phyloP scores from a whole-genome alignment of 1,140 invertebrate genomes.

The Ceratina australensis region DNA sequence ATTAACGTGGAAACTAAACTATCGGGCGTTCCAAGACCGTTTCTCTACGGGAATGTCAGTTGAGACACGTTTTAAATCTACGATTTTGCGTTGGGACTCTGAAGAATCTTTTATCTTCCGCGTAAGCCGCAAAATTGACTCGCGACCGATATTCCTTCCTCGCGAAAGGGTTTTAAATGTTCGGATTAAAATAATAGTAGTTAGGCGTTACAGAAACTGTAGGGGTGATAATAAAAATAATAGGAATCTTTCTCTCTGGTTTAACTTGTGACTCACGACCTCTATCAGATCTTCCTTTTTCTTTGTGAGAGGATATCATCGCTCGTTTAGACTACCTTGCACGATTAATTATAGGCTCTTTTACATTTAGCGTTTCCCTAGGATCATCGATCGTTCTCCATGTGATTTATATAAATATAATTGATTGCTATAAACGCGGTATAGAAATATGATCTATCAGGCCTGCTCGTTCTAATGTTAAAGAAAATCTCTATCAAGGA shows the following conservation, averaged over 20 bases:
- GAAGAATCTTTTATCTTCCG: background rate
- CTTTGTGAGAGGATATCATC: background rate
- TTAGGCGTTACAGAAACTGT: conserved; percentile 36
- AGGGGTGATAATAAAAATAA: conserved; percentile 50
- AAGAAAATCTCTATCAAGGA: conserved; percentile 39
- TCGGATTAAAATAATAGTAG: conserved; percentile 20
- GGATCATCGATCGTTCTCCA: background rate
- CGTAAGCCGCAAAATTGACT: background rate
- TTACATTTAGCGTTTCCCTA: background rate
- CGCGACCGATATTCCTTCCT: conserved; percentile 7
- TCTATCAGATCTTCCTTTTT: background rate
- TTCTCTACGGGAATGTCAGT: conserved; percentile 43
- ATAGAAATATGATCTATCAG: conserved; percentile 40
- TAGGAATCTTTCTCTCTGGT: conserved; percentile 56
- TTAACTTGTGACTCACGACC: conserved; percentile 5
- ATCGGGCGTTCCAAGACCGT: conserved; percentile 28
- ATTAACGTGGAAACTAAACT: conserved; percentile 29
- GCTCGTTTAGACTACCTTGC: background rate
- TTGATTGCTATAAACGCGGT: conserved; percentile 8
- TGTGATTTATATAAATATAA: conserved; percentile 50
- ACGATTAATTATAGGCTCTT: conserved; percentile 7
- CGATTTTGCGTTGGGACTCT: background rate
- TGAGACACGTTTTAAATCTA: conserved; percentile 2
- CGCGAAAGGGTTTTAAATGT: conserved; percentile 18
- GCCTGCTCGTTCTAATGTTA: background rate